Evolutionary conservation across 2,113 vertebrate genomes (phyloP).

Genomic region (Mormyrus iriodes): DNA sequence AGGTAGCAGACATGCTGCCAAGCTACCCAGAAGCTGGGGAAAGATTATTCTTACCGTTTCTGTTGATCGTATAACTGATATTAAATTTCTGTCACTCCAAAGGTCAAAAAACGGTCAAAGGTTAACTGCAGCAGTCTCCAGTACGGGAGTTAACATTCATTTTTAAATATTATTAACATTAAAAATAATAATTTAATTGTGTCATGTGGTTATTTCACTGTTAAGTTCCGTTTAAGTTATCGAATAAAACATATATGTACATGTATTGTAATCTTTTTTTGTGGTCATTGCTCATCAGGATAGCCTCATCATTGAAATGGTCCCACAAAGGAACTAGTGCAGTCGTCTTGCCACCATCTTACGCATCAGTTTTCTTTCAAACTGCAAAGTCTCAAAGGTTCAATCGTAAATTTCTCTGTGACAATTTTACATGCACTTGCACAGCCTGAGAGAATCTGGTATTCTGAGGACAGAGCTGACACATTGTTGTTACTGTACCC

Average conservation of each 20-base stretch:
- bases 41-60: neutral
- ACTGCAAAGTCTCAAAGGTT: neutral
- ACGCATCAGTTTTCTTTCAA: neutral
- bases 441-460: neutral
- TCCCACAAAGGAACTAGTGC: neutral
- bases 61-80: neutral
- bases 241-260: neutral
- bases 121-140: neutral
- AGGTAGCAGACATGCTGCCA: neutral
- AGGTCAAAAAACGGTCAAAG: slow-evolving; percentile 1
- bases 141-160: neutral
- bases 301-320: neutral
- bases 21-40: neutral
- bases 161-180: neutral
- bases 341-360: neutral
- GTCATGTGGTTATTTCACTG: neutral
- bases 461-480: neutral
- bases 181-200: neutral
- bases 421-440: neutral
- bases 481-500: too few relatives aligned
- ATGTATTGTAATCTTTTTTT: neutral
- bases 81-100: neutral
- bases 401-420: neutral
- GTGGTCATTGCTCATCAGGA: neutral
- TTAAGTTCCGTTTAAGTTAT: neutral